phyloP scores from a whole-genome alignment of 1,140 invertebrate species.

The Tachypleus tridentatus region DNA sequence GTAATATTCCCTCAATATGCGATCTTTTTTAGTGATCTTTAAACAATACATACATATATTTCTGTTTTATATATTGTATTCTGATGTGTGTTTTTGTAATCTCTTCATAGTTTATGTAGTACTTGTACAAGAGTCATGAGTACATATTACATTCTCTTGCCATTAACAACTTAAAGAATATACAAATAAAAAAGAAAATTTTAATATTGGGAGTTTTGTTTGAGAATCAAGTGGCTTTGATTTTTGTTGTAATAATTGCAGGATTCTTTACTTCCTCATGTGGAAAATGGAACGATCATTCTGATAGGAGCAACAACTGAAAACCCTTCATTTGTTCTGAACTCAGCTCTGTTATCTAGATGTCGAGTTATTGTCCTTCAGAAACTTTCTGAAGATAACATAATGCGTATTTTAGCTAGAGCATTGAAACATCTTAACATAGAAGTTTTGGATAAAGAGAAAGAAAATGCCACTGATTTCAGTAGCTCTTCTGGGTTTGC shows the following conservation, averaged over 20 bases:
- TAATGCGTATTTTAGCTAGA: constrained; percentile 48
- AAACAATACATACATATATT: too few species aligned
- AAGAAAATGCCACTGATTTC: too few species aligned
- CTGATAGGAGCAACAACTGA: constrained; percentile 77
- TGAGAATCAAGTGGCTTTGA: not conserved
- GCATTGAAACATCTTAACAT: constrained; percentile 30
- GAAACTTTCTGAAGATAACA: constrained; percentile 47
- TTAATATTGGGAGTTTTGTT: not conserved
- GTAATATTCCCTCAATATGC: too few species aligned
- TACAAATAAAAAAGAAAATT: not conserved
- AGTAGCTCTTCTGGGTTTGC: too few species aligned
- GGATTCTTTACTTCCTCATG: constrained; percentile 63
- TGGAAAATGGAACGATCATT: constrained; percentile 66
- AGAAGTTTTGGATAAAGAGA: too few species aligned
- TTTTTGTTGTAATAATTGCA: constrained; percentile 13
- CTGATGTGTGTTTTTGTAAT: too few species aligned
- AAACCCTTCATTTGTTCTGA: constrained; percentile 74
- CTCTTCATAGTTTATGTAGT: too few species aligned
- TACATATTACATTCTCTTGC: not conserved
- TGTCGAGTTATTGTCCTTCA: constrained; percentile 56
- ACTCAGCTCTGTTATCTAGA: constrained; percentile 61
- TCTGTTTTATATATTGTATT: too few species aligned
- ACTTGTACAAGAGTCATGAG: not conserved
- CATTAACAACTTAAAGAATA: not conserved
- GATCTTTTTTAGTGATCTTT: too few species aligned